Base-by-base conservation (phyloP, 2,888 invertebrate species). In the Xestia ashworthii region DNA sequence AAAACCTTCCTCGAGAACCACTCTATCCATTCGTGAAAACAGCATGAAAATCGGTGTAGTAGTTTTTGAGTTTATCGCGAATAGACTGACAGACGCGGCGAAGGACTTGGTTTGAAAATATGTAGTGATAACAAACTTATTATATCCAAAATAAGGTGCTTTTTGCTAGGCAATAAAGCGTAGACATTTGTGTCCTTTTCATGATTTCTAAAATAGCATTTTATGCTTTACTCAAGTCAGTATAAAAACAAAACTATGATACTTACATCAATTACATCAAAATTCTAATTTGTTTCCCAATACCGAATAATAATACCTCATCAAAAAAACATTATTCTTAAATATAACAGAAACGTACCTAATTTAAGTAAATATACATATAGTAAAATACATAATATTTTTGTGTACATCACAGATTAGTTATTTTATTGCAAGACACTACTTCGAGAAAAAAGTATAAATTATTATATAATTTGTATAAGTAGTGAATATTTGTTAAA, bases 341-440 rank as follows among this genome's bases (percentile, higher is more conserved):
- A 65, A n/a, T 44, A n/a, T 65, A n/a, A n/a, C 38, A 8, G 19
- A 22, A 32, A 53, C 0, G 16, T 32, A n/a, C n/a, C n/a, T n/a
- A n/a, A 72, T 41, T 44, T 73, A 74, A 3, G 1, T 46, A 74
- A 38, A n/a, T n/a, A 48, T n/a, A n/a, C n/a, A n/a, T 19, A 41
- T 3, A 41, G 16, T n/a, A 25, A 74, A 46, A 46, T 38, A 22
- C 4, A 22, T 60, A 25, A n/a, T n/a, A 53, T 38, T n/a, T 64
- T 14, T 65, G 14, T 38, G 14, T 22, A 46, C 6, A 65, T 22
- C 62, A 64, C 32, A 60, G 84, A 69, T 72, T 69, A 72, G 69
- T 79, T 68, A 12, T 50, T 71, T 78, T 78, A 79, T 79, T 69
- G 53, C 50, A n/a, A 78, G 38, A 19, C 44, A 5, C 25, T 41